Base-by-base conservation (phyloP, 2,113 vertebrate genomes). In the Colius striatus region DNA sequence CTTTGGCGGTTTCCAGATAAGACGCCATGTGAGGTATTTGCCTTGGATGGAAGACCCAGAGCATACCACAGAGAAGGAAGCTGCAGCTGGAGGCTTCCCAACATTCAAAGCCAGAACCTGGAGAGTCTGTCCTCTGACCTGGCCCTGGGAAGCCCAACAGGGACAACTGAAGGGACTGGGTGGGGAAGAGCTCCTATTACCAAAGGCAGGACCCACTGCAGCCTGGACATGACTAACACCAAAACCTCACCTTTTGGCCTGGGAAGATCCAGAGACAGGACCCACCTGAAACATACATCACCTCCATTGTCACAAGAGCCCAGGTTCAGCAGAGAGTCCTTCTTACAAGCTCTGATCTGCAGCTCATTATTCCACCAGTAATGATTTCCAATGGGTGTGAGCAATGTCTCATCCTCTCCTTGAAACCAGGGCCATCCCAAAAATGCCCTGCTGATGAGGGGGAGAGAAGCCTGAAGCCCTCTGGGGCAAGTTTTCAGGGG, bases 111-210 rank as follows among this genome's bases (percentile, higher is more conserved):
- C 29, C n/a, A 66, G 38, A 47, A 10, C 15, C 36, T 4, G 32
- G 16, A 30, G 47, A 34, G 9, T 63, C 55, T 48, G 19, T 63
- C 7, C 32, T 48, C 61, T 11, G 62, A 55, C 4, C 45, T 57
- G 34, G 0, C 18, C 57, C 14, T 54, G 55, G 30, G 36, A 23
- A 68, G 4, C 23, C 11, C 10, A 2, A 8, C 0, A 0, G 58
- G 23, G n/a, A 36, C 8, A 41, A 2, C 0, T 1, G 0, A 0
- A 51, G 50, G 36, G 23, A 13, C 30, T 63, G 66, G 11, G 16
- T 16, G 6, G 47, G 17, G 34, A 82, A 4, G 10, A 61, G 25
- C 26, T 67, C 32, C 66, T 55, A 6, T 18, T 2, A 0, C 36
- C 29, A 61, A 23, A 34, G 53, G 7, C 8, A 34, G 14, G 38